phyloP scores from a whole-genome alignment of 1,140 invertebrate species.

The Drosophila ambigua region DNA sequence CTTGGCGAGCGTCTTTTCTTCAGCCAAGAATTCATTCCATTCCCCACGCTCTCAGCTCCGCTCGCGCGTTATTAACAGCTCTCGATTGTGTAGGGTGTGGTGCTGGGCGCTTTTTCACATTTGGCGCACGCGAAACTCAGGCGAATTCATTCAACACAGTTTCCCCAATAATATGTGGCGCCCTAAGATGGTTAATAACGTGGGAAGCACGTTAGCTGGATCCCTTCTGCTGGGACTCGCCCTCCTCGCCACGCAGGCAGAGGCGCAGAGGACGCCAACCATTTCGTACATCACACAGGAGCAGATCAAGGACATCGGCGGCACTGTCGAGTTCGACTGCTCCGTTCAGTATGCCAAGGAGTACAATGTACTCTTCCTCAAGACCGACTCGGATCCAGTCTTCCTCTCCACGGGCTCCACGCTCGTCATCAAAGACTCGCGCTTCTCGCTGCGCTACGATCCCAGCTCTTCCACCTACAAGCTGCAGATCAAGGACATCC shows the following conservation, averaged over 20 bases:
- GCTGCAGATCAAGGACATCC: conserved; percentile 96
- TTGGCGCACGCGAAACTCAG: conserved; percentile 20
- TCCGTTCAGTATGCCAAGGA: conserved; percentile 95
- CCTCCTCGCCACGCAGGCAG: conserved; percentile 46
- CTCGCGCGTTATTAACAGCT: conserved; percentile 39
- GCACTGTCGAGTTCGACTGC: conserved; percentile 93
- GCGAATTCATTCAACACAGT: conserved; percentile 10
- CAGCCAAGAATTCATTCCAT: conserved; percentile 43
- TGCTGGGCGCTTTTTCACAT: conserved; percentile 33
- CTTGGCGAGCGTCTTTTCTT: conserved; percentile 29
- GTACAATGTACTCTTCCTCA: conserved; percentile 94
- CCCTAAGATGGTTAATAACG: conserved; percentile 22
- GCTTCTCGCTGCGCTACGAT: conserved; percentile 93
- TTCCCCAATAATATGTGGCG: conserved; percentile 46
- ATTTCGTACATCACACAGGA: conserved; percentile 96
- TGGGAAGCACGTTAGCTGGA: conserved; percentile 30
- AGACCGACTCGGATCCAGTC: conserved; percentile 84
- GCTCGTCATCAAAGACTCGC: conserved; percentile 93
- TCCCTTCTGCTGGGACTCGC: conserved; percentile 36
- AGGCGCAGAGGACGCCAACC: conserved; percentile 91
- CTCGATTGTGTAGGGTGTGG: conserved; percentile 61
- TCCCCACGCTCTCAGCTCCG: conserved; percentile 9
- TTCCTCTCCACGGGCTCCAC: conserved; percentile 90
- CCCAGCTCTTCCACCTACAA: conserved; percentile 91
- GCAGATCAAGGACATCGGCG: conserved; percentile 95